A percentile compares a stretch with the other conserved stretches of the same genome.
Evolutionary conservation across 2,888 invertebrate genomes (phyloP).

Genomic region (Bedellia somnulentella): DNA sequence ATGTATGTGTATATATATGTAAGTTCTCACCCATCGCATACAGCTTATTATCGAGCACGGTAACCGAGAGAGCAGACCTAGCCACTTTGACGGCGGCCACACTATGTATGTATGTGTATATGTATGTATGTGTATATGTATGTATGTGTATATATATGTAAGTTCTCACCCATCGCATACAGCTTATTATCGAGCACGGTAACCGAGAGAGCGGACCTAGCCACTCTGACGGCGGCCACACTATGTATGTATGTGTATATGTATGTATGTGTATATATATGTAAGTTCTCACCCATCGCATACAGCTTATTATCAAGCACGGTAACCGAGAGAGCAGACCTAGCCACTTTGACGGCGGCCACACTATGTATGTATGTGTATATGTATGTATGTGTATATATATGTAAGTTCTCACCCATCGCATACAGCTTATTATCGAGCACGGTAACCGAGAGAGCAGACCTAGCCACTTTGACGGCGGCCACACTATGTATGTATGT

Average conservation of each 20-base stretch:
- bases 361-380: no score
- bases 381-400: no score
- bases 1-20: no score
- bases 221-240: constrained; percentile 76
- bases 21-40: constrained; percentile 87
- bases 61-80: constrained; percentile 85
- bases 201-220: constrained; percentile 86
- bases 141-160: no score
- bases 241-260: no score
- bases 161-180: constrained; percentile 84
- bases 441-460: constrained; percentile 85
- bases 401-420: constrained; percentile 67
- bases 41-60: constrained; percentile 82
- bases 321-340: constrained; percentile 87
- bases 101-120: no score
- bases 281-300: constrained; percentile 72
- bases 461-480: constrained; percentile 77
- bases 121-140: no score
- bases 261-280: no score
- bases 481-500: constrained; percentile 73
- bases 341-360: constrained; percentile 73
- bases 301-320: constrained; percentile 85
- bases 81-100: constrained; percentile 80
- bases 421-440: constrained; percentile 87
- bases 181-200: constrained; percentile 84